Percentiles rank a stretch among this genome's conserved stretches.
phyloP scores from a whole-genome alignment of 2,888 invertebrate species.

The Leptinotarsa rubiginosa region DNA sequence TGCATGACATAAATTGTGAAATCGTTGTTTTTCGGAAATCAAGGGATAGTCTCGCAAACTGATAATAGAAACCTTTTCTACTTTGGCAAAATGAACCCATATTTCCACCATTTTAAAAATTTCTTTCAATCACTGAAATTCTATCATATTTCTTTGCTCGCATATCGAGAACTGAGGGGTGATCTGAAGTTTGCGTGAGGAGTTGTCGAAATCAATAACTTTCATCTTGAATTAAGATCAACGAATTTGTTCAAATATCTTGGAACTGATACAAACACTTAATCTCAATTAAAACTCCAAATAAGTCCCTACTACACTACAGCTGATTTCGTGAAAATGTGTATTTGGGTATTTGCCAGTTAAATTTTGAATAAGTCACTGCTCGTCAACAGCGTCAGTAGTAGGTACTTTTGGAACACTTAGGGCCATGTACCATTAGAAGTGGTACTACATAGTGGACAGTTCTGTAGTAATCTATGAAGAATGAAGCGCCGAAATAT shows the following conservation, averaged over 20 bases:
- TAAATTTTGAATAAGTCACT: too few relatives aligned
- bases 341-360: too few relatives aligned
- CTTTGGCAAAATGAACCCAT: conserved; percentile 94
- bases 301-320: not conserved
- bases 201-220: conserved; percentile 54
- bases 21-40: not conserved
- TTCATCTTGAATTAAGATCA: conserved; percentile 22
- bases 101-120: conserved; percentile 95
- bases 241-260: not conserved
- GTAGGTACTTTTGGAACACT: too few relatives aligned
- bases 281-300: too few relatives aligned
- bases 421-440: too few relatives aligned
- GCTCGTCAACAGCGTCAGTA: too few relatives aligned
- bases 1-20: too few relatives aligned
- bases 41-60: not conserved
- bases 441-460: too few relatives aligned
- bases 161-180: conserved; percentile 92
- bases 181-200: conserved; percentile 74
- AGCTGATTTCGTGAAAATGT: not conserved
- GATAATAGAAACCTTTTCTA: conserved; percentile 70
- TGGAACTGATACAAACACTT: too few relatives aligned
- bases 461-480: too few relatives aligned
- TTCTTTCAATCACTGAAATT: conserved; percentile 96
- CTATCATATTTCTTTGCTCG: conserved; percentile 93
- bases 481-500: too few relatives aligned